phyloP scores from a whole-genome alignment of 1,140 invertebrate genomes.

The Pollicipes pollicipes region DNA sequence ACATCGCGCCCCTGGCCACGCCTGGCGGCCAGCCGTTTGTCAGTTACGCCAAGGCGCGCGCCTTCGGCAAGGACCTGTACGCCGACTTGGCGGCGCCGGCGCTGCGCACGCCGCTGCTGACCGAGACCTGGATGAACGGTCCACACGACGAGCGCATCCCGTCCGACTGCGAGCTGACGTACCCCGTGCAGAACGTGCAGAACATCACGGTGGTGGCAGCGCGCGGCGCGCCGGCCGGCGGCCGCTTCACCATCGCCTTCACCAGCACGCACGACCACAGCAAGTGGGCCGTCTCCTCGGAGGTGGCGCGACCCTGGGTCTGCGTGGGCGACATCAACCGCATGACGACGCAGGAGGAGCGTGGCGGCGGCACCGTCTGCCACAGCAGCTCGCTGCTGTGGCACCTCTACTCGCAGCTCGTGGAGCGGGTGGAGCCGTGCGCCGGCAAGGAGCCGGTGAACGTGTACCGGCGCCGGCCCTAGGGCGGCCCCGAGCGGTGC shows the following conservation, averaged over 20 bases:
- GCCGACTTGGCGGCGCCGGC: slow-evolving; percentile 53
- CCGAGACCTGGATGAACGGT: slow-evolving; percentile 79
- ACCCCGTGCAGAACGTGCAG: slow-evolving; percentile 42
- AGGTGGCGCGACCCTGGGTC: slow-evolving; percentile 41
- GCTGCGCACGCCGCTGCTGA: slow-evolving; percentile 46
- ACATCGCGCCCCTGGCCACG: slow-evolving; percentile 37
- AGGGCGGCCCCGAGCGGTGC: too few species aligned
- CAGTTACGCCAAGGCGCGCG: slow-evolving; percentile 57
- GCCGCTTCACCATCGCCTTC: slow-evolving; percentile 34
- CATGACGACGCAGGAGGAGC: slow-evolving; percentile 53
- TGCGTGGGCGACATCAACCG: slow-evolving; percentile 88
- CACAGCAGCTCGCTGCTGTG: slow-evolving; percentile 35
- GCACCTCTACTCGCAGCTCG: slow-evolving; percentile 29
- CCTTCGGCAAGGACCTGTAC: slow-evolving; percentile 66
- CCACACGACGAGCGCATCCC: slow-evolving; percentile 38
- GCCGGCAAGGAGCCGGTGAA: neutral
- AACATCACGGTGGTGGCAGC: slow-evolving; percentile 44
- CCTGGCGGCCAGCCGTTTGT: slow-evolving; percentile 39
- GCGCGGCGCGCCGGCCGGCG: slow-evolving; percentile 18
- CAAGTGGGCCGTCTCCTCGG: slow-evolving; percentile 66
- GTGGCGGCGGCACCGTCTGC: slow-evolving; percentile 70
- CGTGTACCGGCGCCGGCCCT: neutral
- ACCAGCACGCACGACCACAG: slow-evolving; percentile 66
- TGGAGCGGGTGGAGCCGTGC: slow-evolving; percentile 22
- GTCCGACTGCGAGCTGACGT: slow-evolving; percentile 37